phyloP scores from a whole-genome alignment of 35 echinoderm and acorn worm species.

The Anneissia japonica region DNA sequence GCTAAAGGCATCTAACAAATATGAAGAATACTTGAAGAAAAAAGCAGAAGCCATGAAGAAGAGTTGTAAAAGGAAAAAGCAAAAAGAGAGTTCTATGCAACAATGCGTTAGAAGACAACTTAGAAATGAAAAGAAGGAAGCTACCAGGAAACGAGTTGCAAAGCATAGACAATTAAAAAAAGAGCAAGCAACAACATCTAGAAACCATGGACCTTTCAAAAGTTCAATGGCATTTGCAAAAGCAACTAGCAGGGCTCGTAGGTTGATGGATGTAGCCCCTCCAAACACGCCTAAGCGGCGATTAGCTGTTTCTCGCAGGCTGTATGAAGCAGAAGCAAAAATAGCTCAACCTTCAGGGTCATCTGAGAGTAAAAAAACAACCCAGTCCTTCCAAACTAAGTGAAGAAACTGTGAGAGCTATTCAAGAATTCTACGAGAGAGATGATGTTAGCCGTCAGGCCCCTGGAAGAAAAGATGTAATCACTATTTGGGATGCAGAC shows the following conservation, averaged over 20 bases:
- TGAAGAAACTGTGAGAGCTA: slow-evolving; percentile 32
- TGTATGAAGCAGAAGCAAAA: slow-evolving; percentile 6
- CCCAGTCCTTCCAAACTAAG: not conserved
- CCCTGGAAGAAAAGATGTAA: slow-evolving; percentile 37
- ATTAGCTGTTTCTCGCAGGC: slow-evolving; percentile 15
- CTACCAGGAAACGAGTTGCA: too few relatives aligned
- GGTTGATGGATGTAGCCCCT: not conserved
- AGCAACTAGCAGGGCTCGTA: slow-evolving; percentile 26
- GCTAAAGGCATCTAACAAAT: too few relatives aligned
- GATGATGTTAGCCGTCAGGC: slow-evolving; percentile 50
- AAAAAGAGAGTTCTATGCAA: too few relatives aligned
- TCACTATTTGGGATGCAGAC: not conserved
- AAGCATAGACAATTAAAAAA: not conserved
- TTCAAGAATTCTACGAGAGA: slow-evolving; percentile 13
- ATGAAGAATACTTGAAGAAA: too few relatives aligned
- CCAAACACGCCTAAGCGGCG: not conserved
- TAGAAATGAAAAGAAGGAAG: too few relatives aligned
- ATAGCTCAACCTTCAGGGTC: not conserved
- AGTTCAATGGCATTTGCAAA: slow-evolving; percentile 43
- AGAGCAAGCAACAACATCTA: not conserved
- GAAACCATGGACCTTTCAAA: too few relatives aligned
- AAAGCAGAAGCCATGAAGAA: too few relatives aligned
- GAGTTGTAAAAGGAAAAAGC: too few relatives aligned
- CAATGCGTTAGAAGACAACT: too few relatives aligned
- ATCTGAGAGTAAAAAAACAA: not conserved